phyloP scores from a whole-genome alignment of 35 echinoderm and acorn worm genomes.

The Ptychodera flava region DNA sequence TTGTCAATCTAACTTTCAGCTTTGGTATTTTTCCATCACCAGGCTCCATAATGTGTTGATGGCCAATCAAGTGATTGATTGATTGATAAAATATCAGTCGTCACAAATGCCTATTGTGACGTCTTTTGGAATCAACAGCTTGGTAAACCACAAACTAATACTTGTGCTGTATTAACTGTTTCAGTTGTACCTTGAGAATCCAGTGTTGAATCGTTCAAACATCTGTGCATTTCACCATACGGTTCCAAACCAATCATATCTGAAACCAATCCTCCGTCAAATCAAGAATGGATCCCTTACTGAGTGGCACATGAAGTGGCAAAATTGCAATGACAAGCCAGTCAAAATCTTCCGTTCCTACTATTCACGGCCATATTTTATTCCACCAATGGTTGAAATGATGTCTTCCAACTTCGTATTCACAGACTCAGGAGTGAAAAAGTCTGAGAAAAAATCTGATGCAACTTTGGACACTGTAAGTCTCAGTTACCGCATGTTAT shows the following conservation, averaged over 20 bases:
- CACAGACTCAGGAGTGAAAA: neutral
- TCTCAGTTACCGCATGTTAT: neutral
- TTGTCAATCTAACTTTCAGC: no score
- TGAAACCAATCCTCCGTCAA: neutral
- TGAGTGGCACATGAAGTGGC: neutral
- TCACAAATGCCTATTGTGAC: no score
- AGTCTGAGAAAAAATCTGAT: neutral
- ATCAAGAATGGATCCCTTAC: neutral
- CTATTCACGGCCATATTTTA: slow-evolving; percentile 38
- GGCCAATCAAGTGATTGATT: no score
- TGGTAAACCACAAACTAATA: no score
- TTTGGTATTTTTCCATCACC: no score
- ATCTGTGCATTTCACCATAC: neutral
- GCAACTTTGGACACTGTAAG: neutral
- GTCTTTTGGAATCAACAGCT: no score
- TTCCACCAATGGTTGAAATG: slow-evolving; percentile 40
- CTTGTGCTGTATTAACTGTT: neutral
- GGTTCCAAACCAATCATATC: neutral
- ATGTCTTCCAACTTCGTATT: neutral
- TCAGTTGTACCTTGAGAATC: neutral
- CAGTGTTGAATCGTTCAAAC: neutral
- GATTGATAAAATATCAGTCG: no score
- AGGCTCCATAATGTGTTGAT: no score
- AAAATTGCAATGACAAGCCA: slow-evolving; percentile 23
- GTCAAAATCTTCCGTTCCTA: slow-evolving; percentile 24